A percentile compares a stretch with the other conserved stretches of the same genome.
These are phyloP conservation scores for Elysia chlorotica DNA, from an alignment of 1,140 invertebrate species.

Conservation along the genomic window DNA sequence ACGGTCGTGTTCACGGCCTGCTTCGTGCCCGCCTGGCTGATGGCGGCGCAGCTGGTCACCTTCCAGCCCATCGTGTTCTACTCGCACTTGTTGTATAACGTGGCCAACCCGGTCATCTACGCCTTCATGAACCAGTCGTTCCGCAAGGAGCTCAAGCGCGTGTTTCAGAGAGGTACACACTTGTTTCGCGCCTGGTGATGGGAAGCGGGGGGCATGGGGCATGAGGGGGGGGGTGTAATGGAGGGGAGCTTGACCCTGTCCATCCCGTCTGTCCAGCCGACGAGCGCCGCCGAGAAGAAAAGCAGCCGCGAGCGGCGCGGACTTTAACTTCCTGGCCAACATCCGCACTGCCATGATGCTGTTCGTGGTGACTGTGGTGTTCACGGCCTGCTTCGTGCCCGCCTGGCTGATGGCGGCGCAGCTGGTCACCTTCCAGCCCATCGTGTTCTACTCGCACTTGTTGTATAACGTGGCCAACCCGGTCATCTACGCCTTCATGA, in stretches of 20 bases:
- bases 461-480: slow-evolving; percentile 59
- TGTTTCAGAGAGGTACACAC: slow-evolving; percentile 38
- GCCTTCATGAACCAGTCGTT: slow-evolving; percentile 59
- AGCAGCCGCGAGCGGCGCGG: slow-evolving; percentile 22
- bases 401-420: slow-evolving; percentile 54
- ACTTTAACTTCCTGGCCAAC: slow-evolving; percentile 47
- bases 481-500: slow-evolving; percentile 59
- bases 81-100: slow-evolving; percentile 57
- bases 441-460: slow-evolving; percentile 58
- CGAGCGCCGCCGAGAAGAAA: slow-evolving; percentile 20
- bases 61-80: slow-evolving; percentile 53
- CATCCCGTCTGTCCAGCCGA: neutral
- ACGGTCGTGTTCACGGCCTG: slow-evolving; percentile 55
- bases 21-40: slow-evolving; percentile 57
- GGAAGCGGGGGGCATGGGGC: neutral
- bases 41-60: slow-evolving; percentile 43
- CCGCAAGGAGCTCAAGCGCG: slow-evolving; percentile 51
- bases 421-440: slow-evolving; percentile 38
- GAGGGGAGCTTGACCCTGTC: no score
- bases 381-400: slow-evolving; percentile 56
- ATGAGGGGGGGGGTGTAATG: slow-evolving; percentile 27
- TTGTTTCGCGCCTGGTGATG: no score
- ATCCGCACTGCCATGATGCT: slow-evolving; percentile 56
- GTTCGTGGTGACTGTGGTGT: slow-evolving; percentile 57
- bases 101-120: slow-evolving; percentile 59